phyloP scores from a whole-genome alignment of 2,113 vertebrate species.

The Odocoileus hemionus region DNA sequence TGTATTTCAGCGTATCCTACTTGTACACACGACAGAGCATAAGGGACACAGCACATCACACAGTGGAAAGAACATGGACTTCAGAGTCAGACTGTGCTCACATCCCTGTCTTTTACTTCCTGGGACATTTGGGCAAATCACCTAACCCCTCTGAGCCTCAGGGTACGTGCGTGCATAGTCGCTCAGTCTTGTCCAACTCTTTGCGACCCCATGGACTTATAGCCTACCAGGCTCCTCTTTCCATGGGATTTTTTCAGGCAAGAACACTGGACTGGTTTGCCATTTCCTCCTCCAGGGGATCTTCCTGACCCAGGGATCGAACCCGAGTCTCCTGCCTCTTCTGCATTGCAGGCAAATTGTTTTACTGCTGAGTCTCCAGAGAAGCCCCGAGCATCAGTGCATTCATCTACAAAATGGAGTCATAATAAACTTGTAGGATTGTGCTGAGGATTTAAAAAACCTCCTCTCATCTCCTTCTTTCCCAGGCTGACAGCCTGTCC shows the following conservation, averaged over 20 bases:
- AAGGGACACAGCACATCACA: background rate
- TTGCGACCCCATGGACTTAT: background rate
- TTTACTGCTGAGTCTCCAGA: background rate
- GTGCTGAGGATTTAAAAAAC: background rate
- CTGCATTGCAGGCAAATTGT: background rate
- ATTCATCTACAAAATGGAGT: background rate
- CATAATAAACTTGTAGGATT: background rate
- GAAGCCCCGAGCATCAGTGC: background rate
- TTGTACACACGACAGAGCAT: background rate
- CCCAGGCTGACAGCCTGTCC: background rate
- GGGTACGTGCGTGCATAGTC: background rate
- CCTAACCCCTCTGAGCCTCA: background rate
- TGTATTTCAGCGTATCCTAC: background rate
- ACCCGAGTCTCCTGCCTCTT: background rate
- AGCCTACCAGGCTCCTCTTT: background rate
- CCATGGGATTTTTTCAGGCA: background rate
- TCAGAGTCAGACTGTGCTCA: background rate
- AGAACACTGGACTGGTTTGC: background rate
- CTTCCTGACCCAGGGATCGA: background rate
- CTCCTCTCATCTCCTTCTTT: accelerated
- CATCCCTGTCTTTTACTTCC: background rate
- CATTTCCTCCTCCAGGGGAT: background rate
- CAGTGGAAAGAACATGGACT: background rate
- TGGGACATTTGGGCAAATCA: background rate
- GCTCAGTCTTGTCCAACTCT: background rate